A percentile compares a stretch with the other conserved stretches of the same genome.
Evolutionary conservation across 1,140 invertebrate genomes (phyloP).

Genomic region (Piezodorus guildinii): DNA sequence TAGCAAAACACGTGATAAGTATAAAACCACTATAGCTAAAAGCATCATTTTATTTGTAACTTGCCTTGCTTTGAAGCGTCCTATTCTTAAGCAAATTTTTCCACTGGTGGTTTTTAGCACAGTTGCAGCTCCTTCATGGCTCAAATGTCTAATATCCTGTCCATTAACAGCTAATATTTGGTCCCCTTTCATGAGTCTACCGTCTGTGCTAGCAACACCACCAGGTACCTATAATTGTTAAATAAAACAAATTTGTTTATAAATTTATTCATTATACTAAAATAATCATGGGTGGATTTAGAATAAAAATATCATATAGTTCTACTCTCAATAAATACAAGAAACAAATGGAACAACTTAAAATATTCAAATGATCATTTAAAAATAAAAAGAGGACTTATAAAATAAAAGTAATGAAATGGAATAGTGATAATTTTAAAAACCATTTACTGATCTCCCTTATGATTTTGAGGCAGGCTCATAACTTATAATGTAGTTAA

Average conservation of each 20-base stretch:
- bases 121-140: conserved; percentile 75
- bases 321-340: neutral
- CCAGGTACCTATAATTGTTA: conserved; percentile 58
- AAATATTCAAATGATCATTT: no score
- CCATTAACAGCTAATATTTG: conserved; percentile 82
- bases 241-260: conserved; percentile 4
- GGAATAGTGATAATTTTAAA: no score
- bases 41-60: no score
- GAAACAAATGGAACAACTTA: no score
- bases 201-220: conserved; percentile 82
- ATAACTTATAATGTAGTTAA: no score
- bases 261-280: neutral
- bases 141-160: conserved; percentile 66
- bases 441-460: no score
- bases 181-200: conserved; percentile 84
- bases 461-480: no score
- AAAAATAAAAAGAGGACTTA: no score
- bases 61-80: conserved; percentile 57
- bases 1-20: no score
- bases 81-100: conserved; percentile 65
- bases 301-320: neutral
- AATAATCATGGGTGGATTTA: neutral
- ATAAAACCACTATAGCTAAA: no score
- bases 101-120: conserved; percentile 75
- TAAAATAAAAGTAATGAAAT: no score